These are phyloP conservation scores for Epinotia ramella DNA, from an alignment of 2,888 invertebrate genomes.

Conservation along the genomic window DNA sequence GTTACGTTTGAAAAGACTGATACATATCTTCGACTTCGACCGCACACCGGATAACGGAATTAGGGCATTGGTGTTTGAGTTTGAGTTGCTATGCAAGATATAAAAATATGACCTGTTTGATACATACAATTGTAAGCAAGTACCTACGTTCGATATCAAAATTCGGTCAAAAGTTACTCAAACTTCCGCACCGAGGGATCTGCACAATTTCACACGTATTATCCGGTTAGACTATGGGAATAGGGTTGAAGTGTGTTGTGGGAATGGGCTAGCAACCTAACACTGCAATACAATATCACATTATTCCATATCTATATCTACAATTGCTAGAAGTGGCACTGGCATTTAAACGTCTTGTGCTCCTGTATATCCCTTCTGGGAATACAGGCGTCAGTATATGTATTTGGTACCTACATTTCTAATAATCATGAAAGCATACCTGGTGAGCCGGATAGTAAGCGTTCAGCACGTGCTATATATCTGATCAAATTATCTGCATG, in stretches of 20 bases:
- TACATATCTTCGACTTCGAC: not conserved
- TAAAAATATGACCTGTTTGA: not conserved
- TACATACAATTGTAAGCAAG: not conserved
- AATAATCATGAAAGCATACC: not conserved
- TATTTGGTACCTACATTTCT: not conserved
- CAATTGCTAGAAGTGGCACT: no score
- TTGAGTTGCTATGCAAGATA: conserved; percentile 11
- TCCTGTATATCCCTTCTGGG: no score
- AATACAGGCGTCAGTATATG: no score
- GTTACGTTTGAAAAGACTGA: no score
- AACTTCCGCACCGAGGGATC: not conserved
- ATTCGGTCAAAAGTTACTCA: not conserved
- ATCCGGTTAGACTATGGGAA: no score
- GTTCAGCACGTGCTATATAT: conserved; percentile 47
- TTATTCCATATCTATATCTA: no score
- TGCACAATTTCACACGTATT: not conserved
- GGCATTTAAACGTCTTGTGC: no score
- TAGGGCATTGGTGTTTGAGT: conserved; percentile 16
- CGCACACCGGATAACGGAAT: conserved; percentile 17
- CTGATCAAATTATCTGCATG: conserved; percentile 47
- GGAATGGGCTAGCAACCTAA: no score
- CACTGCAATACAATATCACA: no score
- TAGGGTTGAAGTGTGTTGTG: no score
- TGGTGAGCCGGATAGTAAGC: not conserved
- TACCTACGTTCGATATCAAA: not conserved